Evolutionary conservation across 2,888 invertebrate genomes (phyloP), one percentile per base, ranked within the genome.

Genomic region (Phrixothrix hirtus): DNA sequence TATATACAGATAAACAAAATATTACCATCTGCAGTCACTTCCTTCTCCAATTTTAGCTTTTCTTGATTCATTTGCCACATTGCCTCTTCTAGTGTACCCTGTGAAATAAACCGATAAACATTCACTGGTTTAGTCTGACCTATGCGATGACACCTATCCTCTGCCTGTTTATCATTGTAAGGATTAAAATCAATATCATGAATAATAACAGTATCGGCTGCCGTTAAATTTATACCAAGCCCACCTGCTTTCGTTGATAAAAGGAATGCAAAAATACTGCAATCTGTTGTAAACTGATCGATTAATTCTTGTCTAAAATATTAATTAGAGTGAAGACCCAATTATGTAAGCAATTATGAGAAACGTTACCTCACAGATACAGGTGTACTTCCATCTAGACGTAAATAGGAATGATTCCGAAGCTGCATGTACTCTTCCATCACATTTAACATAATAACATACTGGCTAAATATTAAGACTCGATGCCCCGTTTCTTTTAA

Each of bases 181-280:
- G 97, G 97, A 79, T 98, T 98, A 75, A 95, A 96, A 79, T 98
- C 98, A 39, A 97, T 93, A 71, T 98, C 98, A 74, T 98, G 96
- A 59, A 98, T 88, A 65, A 95, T 88, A 61, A 97, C 97, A 7
- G 92, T 92, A 78, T 97, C 95, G 0, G 98, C 97, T 0, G 93
- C 87, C 0, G 94, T 94, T 58, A 95, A 81, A 79, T 95, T 95
- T 68, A 95, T 95, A 45, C 95, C 95, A 39, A 95, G 81, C n/a
- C 97, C 98, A 21, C 97, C 97, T 0, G 97, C 97, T 71, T 84
- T 85, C 0, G 97, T 97, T 2, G 95, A 95, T 63, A 97, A 75
- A 50, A 97, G 80, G 77, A 97, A 97, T 64, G 93, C 82, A 75
- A 94, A 95, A 65, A 95, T 89, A 49, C 83, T 84, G 1, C 77